Evolutionary conservation across 1,140 invertebrate species (phyloP), one percentile per base, ranked within the genome.

Genomic region (Parasteatoda tepidariorum): DNA sequence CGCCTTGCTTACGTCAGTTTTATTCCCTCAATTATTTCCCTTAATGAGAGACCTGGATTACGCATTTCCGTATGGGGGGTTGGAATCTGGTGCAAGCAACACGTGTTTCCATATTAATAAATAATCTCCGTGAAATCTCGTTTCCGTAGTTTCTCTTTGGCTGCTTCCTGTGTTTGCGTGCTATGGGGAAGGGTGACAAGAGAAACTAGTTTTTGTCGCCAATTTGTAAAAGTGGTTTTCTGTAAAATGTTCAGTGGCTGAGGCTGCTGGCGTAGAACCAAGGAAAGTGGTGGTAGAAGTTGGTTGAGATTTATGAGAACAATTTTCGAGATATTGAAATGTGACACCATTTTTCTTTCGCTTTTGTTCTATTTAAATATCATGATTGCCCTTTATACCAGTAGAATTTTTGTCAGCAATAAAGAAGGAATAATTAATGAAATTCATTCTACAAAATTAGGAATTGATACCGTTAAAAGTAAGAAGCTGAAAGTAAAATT

Each of bases 41-140:
- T 54, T 78, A 78, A 78, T 67, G 64, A 78, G 75, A 9, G 62
- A n/a, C 48, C 24, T 41, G 48, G 70, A 78, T 66, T 78, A 31
- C 64, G 48, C 61, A 78, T 78, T 78, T 78, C 62, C 73, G 24
- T 33, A 33, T 3, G 41, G 18, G 62, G 41, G 33, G 28, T 30
- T 11, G 26, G 30, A 31, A 11, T 15, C 3, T 5, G 28, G 31
- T 13, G 26, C 9, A 11, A 66, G 75, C 75, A 78, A 78, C 75
- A 78, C 48, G 75, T 78, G 75, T 78, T 66, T 31, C 22, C 22
- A 66, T 48, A 78, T 78, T 66, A 64, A 78, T 78, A 78, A 78
- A 38, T 78, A 78, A 78, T 67, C 62, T 26, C 41, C 4, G 9
- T 4, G 38, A 48, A 48, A 48, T 48, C 38, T 48, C 38, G 38